Base-by-base conservation (phyloP, 1,140 invertebrate genomes). In the Panulirus ornatus region DNA sequence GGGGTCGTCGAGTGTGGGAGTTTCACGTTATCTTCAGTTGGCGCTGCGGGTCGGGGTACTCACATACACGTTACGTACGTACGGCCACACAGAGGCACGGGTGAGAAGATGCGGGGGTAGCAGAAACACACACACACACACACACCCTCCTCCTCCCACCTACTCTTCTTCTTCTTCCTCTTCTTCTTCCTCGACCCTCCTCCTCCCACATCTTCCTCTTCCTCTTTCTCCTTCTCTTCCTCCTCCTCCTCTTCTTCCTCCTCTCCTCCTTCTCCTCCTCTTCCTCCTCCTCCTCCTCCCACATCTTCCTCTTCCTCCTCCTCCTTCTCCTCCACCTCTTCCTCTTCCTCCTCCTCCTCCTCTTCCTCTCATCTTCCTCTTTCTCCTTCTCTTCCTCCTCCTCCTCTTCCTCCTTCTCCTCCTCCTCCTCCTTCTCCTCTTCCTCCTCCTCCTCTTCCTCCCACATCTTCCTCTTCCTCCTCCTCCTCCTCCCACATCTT, bases 361-460 rank as follows among this genome's bases (percentile, higher is more conserved):
- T 22, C 44, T 47, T 16, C 44, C 44, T 11, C 44, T 11, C 44
- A 16, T 47, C 44, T 47, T 8, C 44, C 8, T 47, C 1, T 47
- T 16, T 47, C 44, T 16, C 44, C 30, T 16, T 70, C 0, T 54
- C 51, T 54, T 22, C 9, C 51, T 54, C 51, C 22, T 54, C 51
- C 51, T 11, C 51, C 22, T 22, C 22, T 54, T 22, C 51, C 51
- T 54, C 9, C 22, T 22, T 54, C 51, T 11, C 22, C 51, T 34
- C 3, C 30, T 54, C 51, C 63, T 22, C 2, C 63, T 70, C 63
- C 6, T 70, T 3, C 63, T n/a, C 63, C 63, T n/a, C 6, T 2
- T n/a, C 63, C 11, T 70, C 63, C 51, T 54, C 63, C 63, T 70
- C 63, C 51, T 54, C 51, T 54, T 66, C 63, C 22, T n/a, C 63